Evolutionary conservation across 2,888 invertebrate genomes (phyloP), one percentile per base, ranked within the genome.

Genomic region (Microchrysa polita): DNA sequence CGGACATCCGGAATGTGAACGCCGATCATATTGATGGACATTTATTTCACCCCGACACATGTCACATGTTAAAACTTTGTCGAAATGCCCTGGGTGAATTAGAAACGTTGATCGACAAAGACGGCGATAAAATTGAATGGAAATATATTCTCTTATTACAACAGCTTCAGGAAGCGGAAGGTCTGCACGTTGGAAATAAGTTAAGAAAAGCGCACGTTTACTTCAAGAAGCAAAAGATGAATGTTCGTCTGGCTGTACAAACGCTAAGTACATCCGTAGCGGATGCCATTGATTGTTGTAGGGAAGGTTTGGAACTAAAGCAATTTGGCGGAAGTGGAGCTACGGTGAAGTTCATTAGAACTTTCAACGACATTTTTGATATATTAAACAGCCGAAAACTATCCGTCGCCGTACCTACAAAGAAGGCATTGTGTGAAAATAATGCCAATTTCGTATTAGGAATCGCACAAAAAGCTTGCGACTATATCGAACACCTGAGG

Each of bases 121-220:
- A n/a, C n/a, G n/a, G n/a, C n/a, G n/a, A n/a, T n/a, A n/a, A n/a
- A n/a, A n/a, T n/a, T n/a, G n/a, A n/a, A n/a, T n/a, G n/a, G n/a
- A n/a, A n/a, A n/a, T n/a, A n/a, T n/a, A n/a, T n/a, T n/a, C n/a
- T n/a, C n/a, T n/a, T n/a, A n/a, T n/a, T n/a, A n/a, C n/a, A n/a
- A n/a, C n/a, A 59, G 14, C 34, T 74, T 1, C 69, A 74, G 53
- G 71, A 74, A 60, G 60, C 10, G 22, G 63, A 74, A 63, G 20
- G 52, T 7, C 22, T 74, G 7, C 52, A 74, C 61, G 52, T 74
- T 16, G 74, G 53, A 2, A 74, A 74, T 34, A 75, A 67, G 60
- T 42, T 75, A 40, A 27, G 73, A 18, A 23, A 59, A 44, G 63
- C 53, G n/a, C 73, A 73, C 48, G 44, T 73, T 20, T 67, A 73